Evolutionary conservation across 2,888 invertebrate genomes (phyloP).

Genomic region (Lumbricus terrestris): DNA sequence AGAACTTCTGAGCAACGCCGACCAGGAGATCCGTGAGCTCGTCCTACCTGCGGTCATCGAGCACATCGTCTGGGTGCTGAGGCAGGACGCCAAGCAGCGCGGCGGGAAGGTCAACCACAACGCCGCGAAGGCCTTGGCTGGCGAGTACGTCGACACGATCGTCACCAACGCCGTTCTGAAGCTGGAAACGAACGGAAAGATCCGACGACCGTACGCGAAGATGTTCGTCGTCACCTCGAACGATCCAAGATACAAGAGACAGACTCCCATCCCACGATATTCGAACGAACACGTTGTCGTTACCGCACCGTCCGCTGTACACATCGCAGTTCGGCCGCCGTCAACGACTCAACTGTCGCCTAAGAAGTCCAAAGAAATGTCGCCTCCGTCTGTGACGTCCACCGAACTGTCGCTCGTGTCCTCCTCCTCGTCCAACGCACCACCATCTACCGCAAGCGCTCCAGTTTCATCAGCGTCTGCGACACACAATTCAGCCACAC

Average conservation of each 20-base stretch:
- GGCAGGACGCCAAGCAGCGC: background rate
- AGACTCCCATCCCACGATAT: background rate
- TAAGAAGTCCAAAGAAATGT: too few species aligned
- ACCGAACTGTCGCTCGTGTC: too few species aligned
- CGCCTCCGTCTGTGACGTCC: too few species aligned
- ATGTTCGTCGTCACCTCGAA: background rate
- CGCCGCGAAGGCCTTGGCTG: background rate
- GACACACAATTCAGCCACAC: too few species aligned
- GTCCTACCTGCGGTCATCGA: background rate
- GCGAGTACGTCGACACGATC: conserved; percentile 5
- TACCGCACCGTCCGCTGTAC: too few species aligned
- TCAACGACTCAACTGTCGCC: too few species aligned
- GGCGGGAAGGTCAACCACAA: background rate
- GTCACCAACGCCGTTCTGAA: conserved; percentile 15
- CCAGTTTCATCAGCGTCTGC: too few species aligned
- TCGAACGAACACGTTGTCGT: background rate
- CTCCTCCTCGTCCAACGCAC: too few species aligned
- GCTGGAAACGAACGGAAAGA: background rate
- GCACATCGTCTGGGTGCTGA: background rate
- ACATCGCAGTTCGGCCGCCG: too few species aligned
- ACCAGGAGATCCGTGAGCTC: background rate
- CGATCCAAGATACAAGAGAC: background rate
- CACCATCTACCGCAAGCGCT: too few species aligned
- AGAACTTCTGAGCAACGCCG: background rate
- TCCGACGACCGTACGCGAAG: background rate